Evolutionary conservation across 2,797 vertebrate species (phyloP).

Genomic region (Austrolebias charrua): DNA sequence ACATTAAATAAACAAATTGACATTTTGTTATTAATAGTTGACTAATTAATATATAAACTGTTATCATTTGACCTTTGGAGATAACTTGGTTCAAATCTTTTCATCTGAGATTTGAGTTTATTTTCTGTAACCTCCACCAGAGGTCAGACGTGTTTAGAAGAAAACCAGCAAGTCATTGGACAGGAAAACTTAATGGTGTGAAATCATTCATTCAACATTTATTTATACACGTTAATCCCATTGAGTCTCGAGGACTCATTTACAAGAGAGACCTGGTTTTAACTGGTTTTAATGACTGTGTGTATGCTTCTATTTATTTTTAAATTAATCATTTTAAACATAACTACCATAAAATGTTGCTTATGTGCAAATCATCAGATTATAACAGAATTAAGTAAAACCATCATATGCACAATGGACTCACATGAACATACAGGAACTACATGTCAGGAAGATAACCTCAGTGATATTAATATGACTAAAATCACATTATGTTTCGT

Average conservation of each 20-base stretch:
- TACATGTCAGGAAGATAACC: background rate
- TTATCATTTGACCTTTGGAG: too few species aligned
- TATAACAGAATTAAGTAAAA: background rate
- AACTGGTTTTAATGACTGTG: too few species aligned
- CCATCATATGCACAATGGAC: background rate
- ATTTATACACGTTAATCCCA: too few species aligned
- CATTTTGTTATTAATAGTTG: background rate
- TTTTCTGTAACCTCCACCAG: constrained; percentile 8
- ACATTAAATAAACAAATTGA: background rate
- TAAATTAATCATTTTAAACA: too few species aligned
- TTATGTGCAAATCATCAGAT: too few species aligned
- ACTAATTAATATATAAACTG: background rate
- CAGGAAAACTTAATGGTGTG: background rate
- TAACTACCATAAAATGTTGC: too few species aligned
- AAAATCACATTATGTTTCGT: background rate
- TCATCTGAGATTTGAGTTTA: background rate
- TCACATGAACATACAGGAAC: background rate
- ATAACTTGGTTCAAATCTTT: too few species aligned
- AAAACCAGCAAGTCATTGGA: background rate
- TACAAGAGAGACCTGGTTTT: too few species aligned
- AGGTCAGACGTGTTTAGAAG: constrained; percentile 5
- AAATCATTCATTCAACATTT: too few species aligned
- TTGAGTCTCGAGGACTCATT: too few species aligned
- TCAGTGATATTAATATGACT: background rate
- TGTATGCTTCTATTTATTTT: too few species aligned